Base-by-base conservation (phyloP, 1,140 invertebrate species). In the Neodiprion pinetum region DNA sequence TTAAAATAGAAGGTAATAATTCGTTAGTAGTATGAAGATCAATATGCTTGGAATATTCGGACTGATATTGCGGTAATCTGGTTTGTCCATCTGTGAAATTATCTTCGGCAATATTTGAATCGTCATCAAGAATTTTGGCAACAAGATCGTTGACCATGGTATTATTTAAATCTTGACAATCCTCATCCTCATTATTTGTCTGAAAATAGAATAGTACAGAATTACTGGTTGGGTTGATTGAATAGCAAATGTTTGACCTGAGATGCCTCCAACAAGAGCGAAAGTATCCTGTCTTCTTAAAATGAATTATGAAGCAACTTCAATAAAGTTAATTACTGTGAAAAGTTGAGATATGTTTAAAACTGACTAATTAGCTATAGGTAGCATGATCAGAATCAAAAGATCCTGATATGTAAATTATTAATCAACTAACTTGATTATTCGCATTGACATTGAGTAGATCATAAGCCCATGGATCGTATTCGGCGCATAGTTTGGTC, bases 111-210 rank as follows among this genome's bases (percentile, higher is more conserved):
- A 88, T 80, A 69, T 90, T 86, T 75, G 89, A 89, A 74, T 91
- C 90, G 72, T 92, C 91, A 78, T 92, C 91, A 21, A 92, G 87
- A 79, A 92, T 91, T 80, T 92, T 92, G 48, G 91, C 91, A 78
- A 92, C 91, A 80, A 92, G 85, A 82, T 92, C 91, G 75, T 91
- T 90, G 67, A 92, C 90, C 90, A 92, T 91, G n/a, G 91, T 88
- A 79, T 90, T 92, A 78, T 91, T 90, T 75, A 91, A 75, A 79
- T 87, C 88, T 77, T 85, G 83, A 71, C 82, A 80, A 70, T 89
- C 88, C 48, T 90, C 88, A 82, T 90, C 90, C 81, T 91, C 90
- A 85, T 87, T 83, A 74, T 74, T 89, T 83, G 87, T 86, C 84
- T 87, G 72, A 49, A 82, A 86, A 84, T 80, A 83, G 79, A 81